Evolutionary conservation across 2,888 invertebrate species (phyloP), one percentile per base, ranked within the genome.

Genomic region (Ditula angustiorana): DNA sequence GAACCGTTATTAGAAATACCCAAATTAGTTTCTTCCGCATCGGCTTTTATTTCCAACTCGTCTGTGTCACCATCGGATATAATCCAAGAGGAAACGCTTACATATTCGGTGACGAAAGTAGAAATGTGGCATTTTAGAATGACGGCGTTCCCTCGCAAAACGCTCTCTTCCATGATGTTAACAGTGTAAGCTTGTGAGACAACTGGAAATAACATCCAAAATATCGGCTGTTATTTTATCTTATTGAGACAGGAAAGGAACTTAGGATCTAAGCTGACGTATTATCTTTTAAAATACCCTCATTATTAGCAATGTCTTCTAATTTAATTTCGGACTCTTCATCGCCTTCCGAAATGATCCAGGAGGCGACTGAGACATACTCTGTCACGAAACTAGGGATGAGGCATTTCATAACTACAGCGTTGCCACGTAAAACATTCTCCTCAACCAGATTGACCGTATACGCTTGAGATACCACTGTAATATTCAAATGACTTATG

Each of bases 71-170:
- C 94, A 86, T 96, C 96, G 82, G 96, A 96, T 88, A 97, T 96
- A 83, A 97, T 94, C 98, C 98, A 98, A 81, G 97, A 96, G 74
- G 95, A 95, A 74, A 98, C 97, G 85, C 94, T 95, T 80, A 98
- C 97, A 92, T 97, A 97, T 94, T 98, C 98, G 80, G 97, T 96
- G 76, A 97, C 97, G 92, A 97, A 98, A 87, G 97, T 97, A 76
- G 98, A 97, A 88, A 98, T 97, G 93, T 97, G 97, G 93, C 98
- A 98, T 95, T 97, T 97, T 81, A 98, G 94, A 87, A 97, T 96
- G 76, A 96, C 97, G 74, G 97, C 96, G 90, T 98, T 98, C 80
- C 97, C 97, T 81, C 96, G 95, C 79, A 98, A 94, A 69, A 98
- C 97, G 90, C 97, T 97, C 89, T 98, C 97, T 87, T 97, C 97